phyloP scores from a whole-genome alignment of 2,113 vertebrate species.

The Hemiscyllium ocellatum region DNA sequence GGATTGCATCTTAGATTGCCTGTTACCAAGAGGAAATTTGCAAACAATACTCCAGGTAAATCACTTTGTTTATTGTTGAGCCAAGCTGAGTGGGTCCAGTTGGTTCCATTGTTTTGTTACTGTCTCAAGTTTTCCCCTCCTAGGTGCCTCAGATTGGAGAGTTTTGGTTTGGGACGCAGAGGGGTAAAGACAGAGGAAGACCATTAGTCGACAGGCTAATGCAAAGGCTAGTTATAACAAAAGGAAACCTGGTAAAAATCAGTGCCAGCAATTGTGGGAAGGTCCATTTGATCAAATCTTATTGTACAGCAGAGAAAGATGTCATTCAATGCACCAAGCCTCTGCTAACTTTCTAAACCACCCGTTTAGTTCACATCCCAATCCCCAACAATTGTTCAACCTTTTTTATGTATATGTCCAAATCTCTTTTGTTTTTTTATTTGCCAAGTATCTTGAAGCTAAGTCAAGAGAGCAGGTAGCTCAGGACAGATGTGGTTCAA shows the following conservation, averaged over 20 bases:
- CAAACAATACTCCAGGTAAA: not conserved
- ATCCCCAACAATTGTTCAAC: not conserved
- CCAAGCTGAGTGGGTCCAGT: not conserved
- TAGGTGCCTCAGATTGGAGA: not conserved
- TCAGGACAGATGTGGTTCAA: not conserved
- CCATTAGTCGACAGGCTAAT: not conserved
- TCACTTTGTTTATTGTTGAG: not conserved
- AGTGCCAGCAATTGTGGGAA: not conserved
- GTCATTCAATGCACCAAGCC: not conserved
- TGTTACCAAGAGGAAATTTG: not conserved
- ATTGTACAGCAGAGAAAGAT: not conserved
- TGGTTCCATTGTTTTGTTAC: too few species aligned
- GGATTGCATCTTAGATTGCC: not conserved
- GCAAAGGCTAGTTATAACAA: not conserved
- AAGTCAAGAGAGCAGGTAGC: not conserved
- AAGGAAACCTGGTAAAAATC: not conserved
- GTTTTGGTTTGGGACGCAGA: not conserved
- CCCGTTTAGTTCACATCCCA: not conserved
- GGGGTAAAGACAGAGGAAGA: not conserved
- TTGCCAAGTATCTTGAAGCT: not conserved
- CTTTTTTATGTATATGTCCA: not conserved
- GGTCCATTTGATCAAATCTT: not conserved
- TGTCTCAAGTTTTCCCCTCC: not conserved
- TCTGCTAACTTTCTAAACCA: not conserved
- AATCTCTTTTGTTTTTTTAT: not conserved